Conservation (phyloP, 2,888 invertebrate genomes). For the Coleophora deauratella region DNA sequence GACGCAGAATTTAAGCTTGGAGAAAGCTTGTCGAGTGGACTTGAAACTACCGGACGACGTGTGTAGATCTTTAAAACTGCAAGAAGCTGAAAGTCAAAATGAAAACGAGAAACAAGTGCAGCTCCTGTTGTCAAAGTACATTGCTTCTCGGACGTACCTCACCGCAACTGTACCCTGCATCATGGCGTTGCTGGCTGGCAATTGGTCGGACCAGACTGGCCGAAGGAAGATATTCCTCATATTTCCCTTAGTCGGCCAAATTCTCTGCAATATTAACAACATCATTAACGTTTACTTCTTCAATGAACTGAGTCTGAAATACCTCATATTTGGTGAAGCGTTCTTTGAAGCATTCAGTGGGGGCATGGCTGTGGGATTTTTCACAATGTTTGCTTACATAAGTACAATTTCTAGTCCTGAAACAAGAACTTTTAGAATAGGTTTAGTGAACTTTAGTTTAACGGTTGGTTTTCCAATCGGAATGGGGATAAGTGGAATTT, state of each 20-base stretch:
- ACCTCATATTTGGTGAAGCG: constrained; percentile 81
- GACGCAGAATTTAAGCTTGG: constrained; percentile 85
- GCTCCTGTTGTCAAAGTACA: constrained; percentile 80
- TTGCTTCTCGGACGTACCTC: constrained; percentile 86
- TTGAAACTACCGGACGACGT: constrained; percentile 79
- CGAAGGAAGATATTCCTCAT: constrained; percentile 83
- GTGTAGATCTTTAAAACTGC: constrained; percentile 80
- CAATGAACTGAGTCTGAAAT: constrained; percentile 81
- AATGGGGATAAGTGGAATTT: constrained; percentile 85
- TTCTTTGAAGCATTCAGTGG: constrained; percentile 84
- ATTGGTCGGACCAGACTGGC: constrained; percentile 80
- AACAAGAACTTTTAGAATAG: constrained; percentile 86
- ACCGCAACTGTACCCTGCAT: constrained; percentile 84
- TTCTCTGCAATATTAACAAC: constrained; percentile 79
- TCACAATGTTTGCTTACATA: constrained; percentile 88
- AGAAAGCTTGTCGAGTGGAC: constrained; percentile 89
- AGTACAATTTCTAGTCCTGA: constrained; percentile 85
- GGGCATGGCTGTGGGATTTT: constrained; percentile 87
- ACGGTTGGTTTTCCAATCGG: constrained; percentile 92
- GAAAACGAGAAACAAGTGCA: constrained; percentile 76
- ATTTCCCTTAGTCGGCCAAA: constrained; percentile 80
- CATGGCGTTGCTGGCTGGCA: constrained; percentile 84
- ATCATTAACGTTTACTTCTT: constrained; percentile 84
- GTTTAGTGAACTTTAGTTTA: constrained; percentile 87
- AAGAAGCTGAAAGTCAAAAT: constrained; percentile 72